phyloP scores from a whole-genome alignment of 2,888 invertebrate species.

The Drosophila barbarae region DNA sequence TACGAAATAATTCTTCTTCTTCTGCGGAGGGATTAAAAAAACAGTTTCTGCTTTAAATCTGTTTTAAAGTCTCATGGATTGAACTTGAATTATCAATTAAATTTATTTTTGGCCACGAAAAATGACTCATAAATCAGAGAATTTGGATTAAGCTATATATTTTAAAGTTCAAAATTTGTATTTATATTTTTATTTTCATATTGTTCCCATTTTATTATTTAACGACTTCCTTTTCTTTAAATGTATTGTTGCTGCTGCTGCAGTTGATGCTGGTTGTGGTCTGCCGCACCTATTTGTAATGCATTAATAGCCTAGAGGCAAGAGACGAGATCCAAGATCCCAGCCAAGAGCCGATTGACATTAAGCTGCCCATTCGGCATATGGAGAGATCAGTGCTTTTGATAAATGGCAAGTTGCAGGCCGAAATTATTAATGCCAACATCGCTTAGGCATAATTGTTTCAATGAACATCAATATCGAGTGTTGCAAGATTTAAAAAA shows the following conservation, averaged over 20 bases:
- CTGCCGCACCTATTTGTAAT: slow-evolving; percentile 73
- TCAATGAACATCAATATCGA: slow-evolving; percentile 9
- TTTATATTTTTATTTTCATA: not conserved
- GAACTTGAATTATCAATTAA: not conserved
- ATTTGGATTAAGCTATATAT: no score
- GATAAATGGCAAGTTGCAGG: slow-evolving; percentile 40
- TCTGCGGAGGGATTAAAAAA: not conserved
- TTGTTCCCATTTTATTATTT: not conserved
- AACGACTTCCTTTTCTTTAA: not conserved
- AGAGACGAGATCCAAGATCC: slow-evolving; percentile 21
- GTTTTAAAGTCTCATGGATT: no score
- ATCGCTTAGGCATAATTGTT: slow-evolving; percentile 32
- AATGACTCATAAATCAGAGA: no score
- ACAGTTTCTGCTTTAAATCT: not conserved
- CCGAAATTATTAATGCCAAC: slow-evolving; percentile 32
- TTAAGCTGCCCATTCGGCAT: slow-evolving; percentile 59
- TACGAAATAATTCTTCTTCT: not conserved
- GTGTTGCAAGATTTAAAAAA: slow-evolving; percentile 24
- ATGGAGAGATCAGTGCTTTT: slow-evolving; percentile 30
- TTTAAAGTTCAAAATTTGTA: not conserved
- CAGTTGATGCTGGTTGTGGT: slow-evolving; percentile 42
- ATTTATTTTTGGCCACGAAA: not conserved
- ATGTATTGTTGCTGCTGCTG: slow-evolving; percentile 28
- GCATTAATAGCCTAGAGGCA: slow-evolving; percentile 62
- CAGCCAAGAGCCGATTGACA: slow-evolving; percentile 59